Base-by-base conservation (phyloP, 2,888 invertebrate species). In the Orchesellides sinensis region DNA sequence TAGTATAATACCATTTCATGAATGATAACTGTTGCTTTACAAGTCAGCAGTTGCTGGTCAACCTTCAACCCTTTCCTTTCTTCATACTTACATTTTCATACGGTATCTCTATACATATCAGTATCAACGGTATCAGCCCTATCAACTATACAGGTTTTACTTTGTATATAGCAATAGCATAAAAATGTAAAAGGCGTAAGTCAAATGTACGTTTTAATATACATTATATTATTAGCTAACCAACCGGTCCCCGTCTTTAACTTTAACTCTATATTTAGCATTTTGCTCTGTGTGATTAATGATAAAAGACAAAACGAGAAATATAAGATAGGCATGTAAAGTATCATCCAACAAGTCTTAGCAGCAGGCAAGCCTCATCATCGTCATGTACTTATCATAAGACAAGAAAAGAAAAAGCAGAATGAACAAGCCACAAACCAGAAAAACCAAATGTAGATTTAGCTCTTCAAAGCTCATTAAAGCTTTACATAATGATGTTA, bases 181-280 rank as follows among this genome's bases (percentile, higher is more conserved):
- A 17, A 17, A 10, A 14, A 10, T 49, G n/a, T 14, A n/a, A 10
- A 4, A 49, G 5, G 32, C 32, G 32, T 40, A 2, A 40, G 10
- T 10, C n/a, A n/a, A 40, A 40, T 40, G 40, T 40, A 40, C 40
- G 10, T 5, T 8, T 40, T 14, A 6, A 10, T 32, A 32, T 40
- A n/a, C n/a, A n/a, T n/a, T 40, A 10, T 40, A 40, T 40, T 14
- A 14, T 40, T 40, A 40, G 40, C 40, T 40, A 10, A 40, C 10
- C n/a, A 14, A 14, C 21, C 25, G 19, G 21, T 66, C 45, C 17
- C 47, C 29, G 23, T 45, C 40, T 14, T 29, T 63, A n/a, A 52
- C 52, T 52, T 21, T 56, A 29, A 47, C 52, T 74, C 81, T 81
- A 81, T 81, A 81, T 81, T 81, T 81, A 81, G 81, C 81, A 14